A percentile compares a stretch with the other conserved stretches of the same genome.
Evolutionary conservation across 1,140 invertebrate genomes (phyloP).

Genomic region (Diabrotica virgifera): DNA sequence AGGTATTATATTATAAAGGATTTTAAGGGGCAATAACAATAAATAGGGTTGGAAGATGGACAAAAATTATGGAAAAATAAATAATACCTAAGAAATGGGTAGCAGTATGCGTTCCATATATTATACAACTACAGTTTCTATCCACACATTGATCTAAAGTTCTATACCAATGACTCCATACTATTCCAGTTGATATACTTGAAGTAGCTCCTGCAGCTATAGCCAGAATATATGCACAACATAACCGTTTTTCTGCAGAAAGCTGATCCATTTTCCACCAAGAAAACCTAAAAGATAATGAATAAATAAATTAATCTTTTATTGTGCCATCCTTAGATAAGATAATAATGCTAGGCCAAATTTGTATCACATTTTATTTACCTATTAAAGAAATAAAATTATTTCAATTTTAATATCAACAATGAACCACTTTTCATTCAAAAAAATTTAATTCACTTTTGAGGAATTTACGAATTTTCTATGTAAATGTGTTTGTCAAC

Average conservation of each 20-base stretch:
- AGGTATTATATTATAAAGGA: not conserved
- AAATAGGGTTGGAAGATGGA: not conserved
- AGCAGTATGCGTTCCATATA: slow-evolving; percentile 53
- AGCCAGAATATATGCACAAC: slow-evolving; percentile 46
- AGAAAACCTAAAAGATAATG: not conserved
- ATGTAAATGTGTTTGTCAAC: not conserved
- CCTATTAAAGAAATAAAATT: not conserved
- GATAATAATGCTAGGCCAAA: too few relatives aligned
- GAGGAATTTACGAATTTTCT: not conserved
- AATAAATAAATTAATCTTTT: too few relatives aligned
- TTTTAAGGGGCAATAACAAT: not conserved
- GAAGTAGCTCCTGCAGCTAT: slow-evolving; percentile 47
- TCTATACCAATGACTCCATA: slow-evolving; percentile 56
- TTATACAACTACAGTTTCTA: slow-evolving; percentile 56
- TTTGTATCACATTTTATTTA: not conserved
- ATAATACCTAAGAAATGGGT: slow-evolving; percentile 48
- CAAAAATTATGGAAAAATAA: not conserved
- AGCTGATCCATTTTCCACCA: slow-evolving; percentile 34
- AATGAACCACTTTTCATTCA: not conserved
- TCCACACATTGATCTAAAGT: slow-evolving; percentile 53
- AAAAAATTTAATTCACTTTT: not conserved
- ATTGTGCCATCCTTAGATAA: too few relatives aligned
- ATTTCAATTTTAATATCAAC: not conserved
- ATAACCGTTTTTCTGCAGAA: slow-evolving; percentile 46
- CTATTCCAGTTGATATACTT: slow-evolving; percentile 47